A percentile compares a stretch with the other conserved stretches of the same genome.
phyloP scores from a whole-genome alignment of 2,797 vertebrate species.

The Peromyscus eremicus region DNA sequence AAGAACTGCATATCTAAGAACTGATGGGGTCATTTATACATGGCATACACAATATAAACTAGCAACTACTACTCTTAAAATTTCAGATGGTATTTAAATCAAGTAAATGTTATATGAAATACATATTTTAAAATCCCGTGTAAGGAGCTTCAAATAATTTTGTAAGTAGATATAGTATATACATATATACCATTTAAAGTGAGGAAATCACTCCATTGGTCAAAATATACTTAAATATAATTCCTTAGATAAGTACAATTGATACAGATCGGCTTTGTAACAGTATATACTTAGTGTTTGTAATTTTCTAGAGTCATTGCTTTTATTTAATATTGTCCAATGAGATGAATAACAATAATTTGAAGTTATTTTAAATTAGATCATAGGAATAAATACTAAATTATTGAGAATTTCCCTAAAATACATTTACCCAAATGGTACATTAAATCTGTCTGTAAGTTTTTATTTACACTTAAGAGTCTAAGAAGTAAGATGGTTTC shows the following conservation, averaged over 20 bases:
- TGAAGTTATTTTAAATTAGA: constrained; percentile 4
- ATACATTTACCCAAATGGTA: neutral
- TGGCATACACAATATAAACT: neutral
- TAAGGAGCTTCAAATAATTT: constrained; percentile 2
- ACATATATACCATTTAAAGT: neutral
- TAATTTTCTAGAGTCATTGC: neutral
- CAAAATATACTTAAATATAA: neutral
- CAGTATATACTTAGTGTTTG: neutral
- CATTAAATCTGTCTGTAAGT: neutral
- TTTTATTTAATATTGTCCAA: neutral
- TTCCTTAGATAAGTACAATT: constrained; percentile 23
- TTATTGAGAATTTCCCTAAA: neutral
- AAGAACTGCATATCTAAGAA: rapidly evolving
- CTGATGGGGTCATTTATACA: neutral
- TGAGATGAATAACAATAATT: neutral
- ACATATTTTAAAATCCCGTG: neutral
- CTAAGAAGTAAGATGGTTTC: neutral
- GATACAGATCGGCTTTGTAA: neutral
- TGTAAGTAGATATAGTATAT: neutral
- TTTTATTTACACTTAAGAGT: neutral
- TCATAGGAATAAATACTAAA: constrained; percentile 25
- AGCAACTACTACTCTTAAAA: neutral
- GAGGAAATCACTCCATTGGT: neutral
- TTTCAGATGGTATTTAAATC: neutral
- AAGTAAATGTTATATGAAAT: neutral